Conservation (phyloP, 2,888 invertebrate species). For the Autographa pulchrina region DNA sequence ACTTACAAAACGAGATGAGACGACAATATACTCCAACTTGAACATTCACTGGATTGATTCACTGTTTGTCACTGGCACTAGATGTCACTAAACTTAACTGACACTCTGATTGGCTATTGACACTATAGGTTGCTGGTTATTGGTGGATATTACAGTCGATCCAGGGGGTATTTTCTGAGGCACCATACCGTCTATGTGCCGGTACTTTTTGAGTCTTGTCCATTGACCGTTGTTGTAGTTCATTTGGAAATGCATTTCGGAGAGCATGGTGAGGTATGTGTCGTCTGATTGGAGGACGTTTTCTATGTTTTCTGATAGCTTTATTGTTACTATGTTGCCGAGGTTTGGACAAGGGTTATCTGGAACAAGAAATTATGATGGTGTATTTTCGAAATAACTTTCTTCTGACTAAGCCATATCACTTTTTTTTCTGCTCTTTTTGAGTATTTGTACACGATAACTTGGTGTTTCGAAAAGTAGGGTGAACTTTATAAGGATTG, state of each 20-base stretch:
- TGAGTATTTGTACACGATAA: no score
- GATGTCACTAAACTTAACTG: conserved; percentile 67
- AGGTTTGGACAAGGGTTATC: conserved; percentile 99
- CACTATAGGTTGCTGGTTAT: conserved; percentile 82
- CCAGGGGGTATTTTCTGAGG: conserved; percentile 85
- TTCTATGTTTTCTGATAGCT: conserved; percentile 97
- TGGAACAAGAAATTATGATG: conserved; percentile 85
- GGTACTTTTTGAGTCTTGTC: conserved; percentile 96
- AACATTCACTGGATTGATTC: conserved; percentile 24
- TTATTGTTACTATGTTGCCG: conserved; percentile 98
- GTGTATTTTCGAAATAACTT: no score
- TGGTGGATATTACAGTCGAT: conserved; percentile 81
- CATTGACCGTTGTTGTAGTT: conserved; percentile 99
- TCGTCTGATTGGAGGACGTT: conserved; percentile 96
- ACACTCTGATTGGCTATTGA: conserved; percentile 85
- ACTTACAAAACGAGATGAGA: conserved; percentile 4
- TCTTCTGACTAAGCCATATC: no score
- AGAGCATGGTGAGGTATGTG: conserved; percentile 93
- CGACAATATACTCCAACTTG: background rate
- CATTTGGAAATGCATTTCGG: conserved; percentile 99
- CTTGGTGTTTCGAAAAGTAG: no score
- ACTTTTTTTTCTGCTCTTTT: no score
- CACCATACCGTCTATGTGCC: conserved; percentile 91
- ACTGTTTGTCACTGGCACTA: conserved; percentile 21
- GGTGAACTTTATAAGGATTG: no score